Percentiles rank a stretch among this genome's conserved stretches.
Evolutionary conservation across 2,113 vertebrate genomes (phyloP).

Genomic region (Chlorodrepanis virens): DNA sequence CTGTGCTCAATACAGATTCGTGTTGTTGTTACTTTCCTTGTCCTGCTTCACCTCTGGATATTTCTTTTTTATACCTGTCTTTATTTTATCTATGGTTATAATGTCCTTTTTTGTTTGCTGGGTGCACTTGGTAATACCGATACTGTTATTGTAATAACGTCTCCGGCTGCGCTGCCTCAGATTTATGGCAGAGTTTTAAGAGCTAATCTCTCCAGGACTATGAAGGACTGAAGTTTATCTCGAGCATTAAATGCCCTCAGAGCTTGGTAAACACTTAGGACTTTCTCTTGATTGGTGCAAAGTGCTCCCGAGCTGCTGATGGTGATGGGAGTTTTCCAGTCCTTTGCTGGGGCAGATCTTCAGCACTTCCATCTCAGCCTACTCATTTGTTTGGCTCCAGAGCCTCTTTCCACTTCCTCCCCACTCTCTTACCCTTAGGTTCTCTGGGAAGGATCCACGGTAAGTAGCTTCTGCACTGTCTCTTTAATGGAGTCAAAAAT

Average conservation of each 20-base stretch:
- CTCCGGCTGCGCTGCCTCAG: slow-evolving; percentile 4
- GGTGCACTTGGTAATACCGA: slow-evolving; percentile 8
- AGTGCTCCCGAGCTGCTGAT: background rate
- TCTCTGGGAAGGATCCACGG: background rate
- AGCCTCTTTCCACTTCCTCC: background rate
- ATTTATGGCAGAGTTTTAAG: slow-evolving; percentile 49
- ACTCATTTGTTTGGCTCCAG: background rate
- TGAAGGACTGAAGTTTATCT: slow-evolving; percentile 40
- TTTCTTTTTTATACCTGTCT: slow-evolving; percentile 46
- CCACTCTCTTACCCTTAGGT: background rate
- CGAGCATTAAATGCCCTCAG: background rate
- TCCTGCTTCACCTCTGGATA: slow-evolving; percentile 29
- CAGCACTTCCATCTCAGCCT: background rate
- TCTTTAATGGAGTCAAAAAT: background rate
- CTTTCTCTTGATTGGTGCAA: slow-evolving; percentile 5
- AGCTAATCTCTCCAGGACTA: slow-evolving; percentile 22
- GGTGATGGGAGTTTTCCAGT: background rate
- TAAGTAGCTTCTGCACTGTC: slow-evolving; percentile 33
- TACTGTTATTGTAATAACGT: background rate
- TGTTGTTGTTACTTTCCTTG: slow-evolving; percentile 10
- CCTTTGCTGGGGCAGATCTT: background rate
- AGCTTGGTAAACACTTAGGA: slow-evolving; percentile 1
- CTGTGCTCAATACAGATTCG: slow-evolving; percentile 13
- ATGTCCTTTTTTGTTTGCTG: slow-evolving; percentile 51
- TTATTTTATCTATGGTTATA: slow-evolving; percentile 49